Evolutionary conservation across 2,113 vertebrate species (phyloP), one percentile per base, ranked within the genome.

Genomic region (Austrofundulus limnaeus): DNA sequence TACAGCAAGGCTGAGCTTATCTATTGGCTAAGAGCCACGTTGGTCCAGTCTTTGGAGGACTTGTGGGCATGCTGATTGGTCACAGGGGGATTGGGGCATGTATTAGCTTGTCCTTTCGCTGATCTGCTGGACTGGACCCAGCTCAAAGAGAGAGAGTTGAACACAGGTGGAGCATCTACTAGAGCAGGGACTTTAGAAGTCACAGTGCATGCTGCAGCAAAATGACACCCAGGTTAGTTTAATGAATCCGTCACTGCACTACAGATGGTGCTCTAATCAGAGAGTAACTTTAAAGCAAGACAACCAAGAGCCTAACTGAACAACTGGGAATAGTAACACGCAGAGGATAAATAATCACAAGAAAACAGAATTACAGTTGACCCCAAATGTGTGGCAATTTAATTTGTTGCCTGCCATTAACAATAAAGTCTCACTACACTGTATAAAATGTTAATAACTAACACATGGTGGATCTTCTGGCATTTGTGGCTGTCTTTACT

Each of bases 1-100:
- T 84, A 88, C 70, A 75, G 81, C 82, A 83, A 52, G 60, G 75
- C 70, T 75, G 61, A 82, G 79, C 70, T 79, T 80, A 84, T 89
- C 85, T 66, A 87, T 86, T 91, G 89, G 92, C 85, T 80, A 51
- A 31, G 37, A 76, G 82, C 81, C 88, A 90, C 61, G 1, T 54
- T 84, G 70, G 87, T 80, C 83, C 88, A 51, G 72, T 80, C 83
- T 84, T 74, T 38, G 61, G 64, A 78, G 72, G 67, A 75, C 77
- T 71, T 72, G 65, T 68, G 64, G 75, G 71, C 75, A n/a, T 70
- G 81, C 41, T 75, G 84, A 92, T 87, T 90, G 90, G 88, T 70
- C 73, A 74, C 68, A 54, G 57, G 81, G 72, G 83, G 71, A 83
- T 75, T 87, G 82, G 70, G 77, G 85, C 78, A 84, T 81, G 76